Conservation (phyloP, 1,140 invertebrate species). For the Calliopsis andreniformis region DNA sequence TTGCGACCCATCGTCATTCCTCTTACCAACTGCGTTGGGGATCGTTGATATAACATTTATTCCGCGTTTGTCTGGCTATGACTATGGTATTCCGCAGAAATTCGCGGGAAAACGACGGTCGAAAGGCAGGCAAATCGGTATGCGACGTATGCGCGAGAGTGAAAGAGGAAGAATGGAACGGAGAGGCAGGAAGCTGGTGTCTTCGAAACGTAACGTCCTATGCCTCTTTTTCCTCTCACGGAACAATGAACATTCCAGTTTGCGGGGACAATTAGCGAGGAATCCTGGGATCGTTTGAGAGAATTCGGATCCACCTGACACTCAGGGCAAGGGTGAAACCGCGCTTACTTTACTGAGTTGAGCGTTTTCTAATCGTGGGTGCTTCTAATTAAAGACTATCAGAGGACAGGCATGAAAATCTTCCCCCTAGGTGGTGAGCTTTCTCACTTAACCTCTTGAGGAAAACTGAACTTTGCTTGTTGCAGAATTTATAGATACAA, state of each 20-base stretch:
- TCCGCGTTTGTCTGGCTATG: not conserved
- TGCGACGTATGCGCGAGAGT: conserved; percentile 44
- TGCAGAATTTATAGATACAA: no score
- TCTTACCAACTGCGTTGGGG: no score
- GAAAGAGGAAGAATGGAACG: conserved; percentile 36
- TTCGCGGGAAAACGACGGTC: conserved; percentile 13
- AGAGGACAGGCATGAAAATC: not conserved
- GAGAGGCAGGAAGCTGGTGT: conserved; percentile 12
- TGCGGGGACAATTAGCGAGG: conserved; percentile 44
- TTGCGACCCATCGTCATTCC: no score
- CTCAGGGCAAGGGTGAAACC: conserved; percentile 32
- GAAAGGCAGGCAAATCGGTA: conserved; percentile 8
- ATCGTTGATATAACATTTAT: not conserved
- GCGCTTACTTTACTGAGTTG: not conserved
- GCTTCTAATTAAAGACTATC: not conserved
- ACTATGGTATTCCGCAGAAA: conserved; percentile 9
- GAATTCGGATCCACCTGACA: conserved; percentile 18
- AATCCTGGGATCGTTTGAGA: conserved; percentile 29
- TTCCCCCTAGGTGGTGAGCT: not conserved
- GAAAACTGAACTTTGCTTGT: not conserved
- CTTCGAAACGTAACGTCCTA: conserved; percentile 23
- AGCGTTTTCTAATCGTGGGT: conserved; percentile 8
- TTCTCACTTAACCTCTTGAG: not conserved
- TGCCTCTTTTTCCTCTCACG: conserved; percentile 8
- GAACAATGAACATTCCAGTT: conserved; percentile 54